These are phyloP conservation scores for Spodoptera picta DNA, from an alignment of 2,888 invertebrate genomes.

Conservation along the genomic window DNA sequence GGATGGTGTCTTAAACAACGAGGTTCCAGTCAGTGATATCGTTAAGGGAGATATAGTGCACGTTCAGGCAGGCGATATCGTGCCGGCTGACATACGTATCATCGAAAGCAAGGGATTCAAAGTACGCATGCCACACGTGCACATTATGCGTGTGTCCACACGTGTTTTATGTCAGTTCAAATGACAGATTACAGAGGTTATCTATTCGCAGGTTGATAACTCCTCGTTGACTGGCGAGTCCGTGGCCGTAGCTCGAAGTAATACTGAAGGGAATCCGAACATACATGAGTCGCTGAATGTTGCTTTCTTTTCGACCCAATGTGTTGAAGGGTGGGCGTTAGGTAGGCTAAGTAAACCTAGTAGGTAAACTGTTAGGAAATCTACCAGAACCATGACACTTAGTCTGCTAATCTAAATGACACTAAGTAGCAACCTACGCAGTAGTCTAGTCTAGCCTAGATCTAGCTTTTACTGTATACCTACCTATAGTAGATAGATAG, in stretches of 20 bases:
- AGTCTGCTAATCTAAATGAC: too few species aligned
- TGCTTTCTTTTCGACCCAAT: constrained; percentile 98
- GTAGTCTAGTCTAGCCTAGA: too few species aligned
- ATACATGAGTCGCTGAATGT: constrained; percentile 97
- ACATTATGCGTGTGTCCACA: constrained; percentile 15
- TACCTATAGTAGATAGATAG: too few species aligned
- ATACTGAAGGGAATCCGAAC: constrained; percentile 96
- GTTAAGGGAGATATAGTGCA: constrained; percentile 97
- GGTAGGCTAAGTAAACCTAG: constrained; percentile 82
- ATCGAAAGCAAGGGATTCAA: constrained; percentile 97
- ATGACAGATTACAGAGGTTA: constrained; percentile 15
- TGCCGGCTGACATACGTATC: constrained; percentile 99
- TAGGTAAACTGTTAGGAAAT: too few species aligned
- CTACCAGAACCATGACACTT: neutral
- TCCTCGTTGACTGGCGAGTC: constrained; percentile 98
- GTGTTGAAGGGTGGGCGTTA: constrained; percentile 96
- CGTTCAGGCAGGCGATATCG: constrained; percentile 97
- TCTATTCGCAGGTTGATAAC: constrained; percentile 92
- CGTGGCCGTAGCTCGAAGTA: constrained; percentile 95
- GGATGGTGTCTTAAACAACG: constrained; percentile 93
- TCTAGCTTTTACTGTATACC: too few species aligned
- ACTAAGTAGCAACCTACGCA: too few species aligned
- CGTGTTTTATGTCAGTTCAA: constrained; percentile 23
- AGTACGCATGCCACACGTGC: constrained; percentile 61
- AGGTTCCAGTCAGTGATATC: constrained; percentile 95